These are phyloP conservation scores for Bettongia penicillata DNA, from an alignment of 2,113 vertebrate species.

Conservation along the genomic window DNA sequence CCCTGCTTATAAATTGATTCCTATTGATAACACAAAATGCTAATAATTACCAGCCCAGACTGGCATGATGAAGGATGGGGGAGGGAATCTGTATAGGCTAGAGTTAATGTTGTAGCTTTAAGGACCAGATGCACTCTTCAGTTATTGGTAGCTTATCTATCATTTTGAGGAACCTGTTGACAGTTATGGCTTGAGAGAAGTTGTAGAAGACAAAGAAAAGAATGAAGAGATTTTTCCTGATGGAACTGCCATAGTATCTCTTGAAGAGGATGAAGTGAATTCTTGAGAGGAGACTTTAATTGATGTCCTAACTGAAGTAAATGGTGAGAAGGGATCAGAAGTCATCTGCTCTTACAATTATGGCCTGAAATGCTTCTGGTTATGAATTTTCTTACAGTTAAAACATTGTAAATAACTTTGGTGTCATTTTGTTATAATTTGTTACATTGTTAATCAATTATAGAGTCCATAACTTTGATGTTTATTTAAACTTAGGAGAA, in stretches of 20 bases:
- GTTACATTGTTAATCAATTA: not conserved
- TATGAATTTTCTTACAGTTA: not conserved
- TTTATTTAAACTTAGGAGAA: not conserved
- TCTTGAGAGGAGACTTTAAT: not conserved
- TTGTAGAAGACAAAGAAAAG: not conserved
- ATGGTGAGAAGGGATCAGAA: not conserved
- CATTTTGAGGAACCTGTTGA: not conserved
- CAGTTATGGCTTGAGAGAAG: not conserved
- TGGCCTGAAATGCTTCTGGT: not conserved
- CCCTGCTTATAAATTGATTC: not conserved
- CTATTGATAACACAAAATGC: not conserved
- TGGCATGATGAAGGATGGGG: no score
- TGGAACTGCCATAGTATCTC: not conserved
- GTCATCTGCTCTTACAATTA: not conserved
- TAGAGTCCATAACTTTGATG: no score
- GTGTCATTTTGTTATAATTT: not conserved
- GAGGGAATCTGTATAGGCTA: no score
- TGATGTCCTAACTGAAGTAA: not conserved
- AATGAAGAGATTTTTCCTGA: not conserved
- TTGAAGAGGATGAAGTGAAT: not conserved
- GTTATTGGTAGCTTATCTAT: not conserved
- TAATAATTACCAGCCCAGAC: no score
- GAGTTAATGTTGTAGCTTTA: not conserved
- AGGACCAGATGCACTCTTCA: not conserved
- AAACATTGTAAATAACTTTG: not conserved